Evolutionary conservation across 2,888 invertebrate genomes (phyloP).

Genomic region (Hydrotaea cyrtoneurina): DNA sequence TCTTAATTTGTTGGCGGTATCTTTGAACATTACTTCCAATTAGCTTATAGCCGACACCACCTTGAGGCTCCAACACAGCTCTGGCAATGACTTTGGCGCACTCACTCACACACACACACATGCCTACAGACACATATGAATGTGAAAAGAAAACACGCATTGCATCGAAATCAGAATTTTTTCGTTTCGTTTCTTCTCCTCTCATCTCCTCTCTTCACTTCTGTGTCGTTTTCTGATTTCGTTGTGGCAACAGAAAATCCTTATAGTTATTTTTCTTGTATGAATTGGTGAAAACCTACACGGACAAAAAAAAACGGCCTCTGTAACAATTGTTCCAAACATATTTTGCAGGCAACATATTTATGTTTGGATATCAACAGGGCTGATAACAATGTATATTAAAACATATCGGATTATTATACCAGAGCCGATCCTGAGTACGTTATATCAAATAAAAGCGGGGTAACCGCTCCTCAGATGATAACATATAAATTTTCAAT

Average conservation of each 20-base stretch:
- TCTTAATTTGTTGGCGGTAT: slow-evolving; percentile 79
- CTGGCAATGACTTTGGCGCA: slow-evolving; percentile 43
- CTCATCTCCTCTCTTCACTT: too few relatives aligned
- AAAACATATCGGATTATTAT: too few relatives aligned
- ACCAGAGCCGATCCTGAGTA: too few relatives aligned
- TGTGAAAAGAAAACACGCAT: not conserved
- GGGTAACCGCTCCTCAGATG: too few relatives aligned
- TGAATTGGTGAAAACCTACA: too few relatives aligned
- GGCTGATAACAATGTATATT: too few relatives aligned
- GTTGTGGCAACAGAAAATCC: not conserved
- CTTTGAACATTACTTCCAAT: slow-evolving; percentile 81
- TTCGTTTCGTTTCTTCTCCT: not conserved
- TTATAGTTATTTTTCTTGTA: not conserved
- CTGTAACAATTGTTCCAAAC: too few relatives aligned
- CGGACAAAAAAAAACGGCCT: too few relatives aligned
- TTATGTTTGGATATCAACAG: too few relatives aligned
- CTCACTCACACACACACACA: slow-evolving; percentile 17
- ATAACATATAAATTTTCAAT: too few relatives aligned
- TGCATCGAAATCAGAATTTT: not conserved
- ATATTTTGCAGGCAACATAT: too few relatives aligned
- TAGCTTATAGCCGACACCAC: slow-evolving; percentile 81
- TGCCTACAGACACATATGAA: slow-evolving; percentile 22
- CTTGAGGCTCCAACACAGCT: slow-evolving; percentile 74
- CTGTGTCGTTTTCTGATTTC: not conserved
- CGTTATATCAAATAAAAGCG: too few relatives aligned